phyloP scores from a whole-genome alignment of 2,113 vertebrate species.

The Etia nguti region DNA sequence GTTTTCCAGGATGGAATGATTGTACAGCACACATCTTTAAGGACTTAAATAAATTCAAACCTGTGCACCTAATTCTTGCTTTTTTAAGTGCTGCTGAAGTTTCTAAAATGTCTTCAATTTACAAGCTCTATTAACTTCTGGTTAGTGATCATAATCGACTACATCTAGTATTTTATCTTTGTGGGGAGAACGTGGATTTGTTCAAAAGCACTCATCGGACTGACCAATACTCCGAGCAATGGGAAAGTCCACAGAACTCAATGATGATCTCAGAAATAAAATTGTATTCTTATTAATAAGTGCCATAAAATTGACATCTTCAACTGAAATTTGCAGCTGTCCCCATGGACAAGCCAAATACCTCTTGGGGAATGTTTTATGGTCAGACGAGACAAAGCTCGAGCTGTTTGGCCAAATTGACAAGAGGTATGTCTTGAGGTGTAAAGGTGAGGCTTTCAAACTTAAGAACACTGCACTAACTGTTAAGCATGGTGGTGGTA shows the following conservation, averaged over 20 bases:
- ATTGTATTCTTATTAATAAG: neutral
- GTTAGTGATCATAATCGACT: neutral
- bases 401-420: neutral
- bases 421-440: neutral
- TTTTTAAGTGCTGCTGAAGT: neutral
- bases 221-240: neutral
- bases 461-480: neutral
- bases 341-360: neutral
- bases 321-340: neutral
- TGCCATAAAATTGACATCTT: neutral
- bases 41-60: neutral
- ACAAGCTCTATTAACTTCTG: neutral
- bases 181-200: neutral
- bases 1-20: neutral
- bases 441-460: neutral
- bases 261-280: neutral
- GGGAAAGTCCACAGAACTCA: neutral
- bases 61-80: neutral
- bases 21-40: neutral
- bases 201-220: neutral
- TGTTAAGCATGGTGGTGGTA: neutral
- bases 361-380: neutral
- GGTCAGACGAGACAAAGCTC: neutral
- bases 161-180: neutral
- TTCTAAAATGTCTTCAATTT: neutral